Evolutionary conservation across 1,140 invertebrate genomes (phyloP).

Genomic region (Drepana arcuata): DNA sequence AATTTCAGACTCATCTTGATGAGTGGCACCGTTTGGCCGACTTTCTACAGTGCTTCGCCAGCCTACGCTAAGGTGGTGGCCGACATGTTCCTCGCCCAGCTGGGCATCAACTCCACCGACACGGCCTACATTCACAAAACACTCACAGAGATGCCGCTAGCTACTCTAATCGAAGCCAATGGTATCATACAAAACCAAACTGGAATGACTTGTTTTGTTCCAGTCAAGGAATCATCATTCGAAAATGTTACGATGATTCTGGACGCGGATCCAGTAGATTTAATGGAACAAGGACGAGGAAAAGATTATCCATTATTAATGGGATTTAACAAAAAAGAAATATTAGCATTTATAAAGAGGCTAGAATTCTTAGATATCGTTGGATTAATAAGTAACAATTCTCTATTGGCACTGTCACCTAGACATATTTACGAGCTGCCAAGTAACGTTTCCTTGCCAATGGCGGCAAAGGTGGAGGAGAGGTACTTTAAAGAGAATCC

Average conservation of each 20-base stretch:
- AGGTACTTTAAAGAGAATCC: constrained; percentile 27
- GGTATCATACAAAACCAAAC: constrained; percentile 23
- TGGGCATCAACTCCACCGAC: constrained; percentile 1
- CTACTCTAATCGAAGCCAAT: constrained; percentile 36
- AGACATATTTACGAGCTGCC: constrained; percentile 23
- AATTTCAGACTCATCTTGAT: background rate
- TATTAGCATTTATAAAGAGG: constrained; percentile 27
- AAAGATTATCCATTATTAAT: constrained; percentile 36
- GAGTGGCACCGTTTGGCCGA: background rate
- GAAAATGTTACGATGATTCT: constrained; percentile 31
- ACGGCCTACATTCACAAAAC: constrained; percentile 26
- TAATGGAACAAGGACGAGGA: constrained; percentile 27
- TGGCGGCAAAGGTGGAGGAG: constrained; percentile 17
- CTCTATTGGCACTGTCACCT: constrained; percentile 19
- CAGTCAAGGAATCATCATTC: constrained; percentile 33
- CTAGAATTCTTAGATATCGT: constrained; percentile 34
- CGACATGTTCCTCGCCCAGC: background rate
- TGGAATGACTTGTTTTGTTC: constrained; percentile 31
- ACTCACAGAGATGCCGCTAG: constrained; percentile 28
- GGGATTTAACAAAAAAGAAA: constrained; percentile 35
- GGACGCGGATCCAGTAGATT: constrained; percentile 32
- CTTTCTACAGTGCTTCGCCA: background rate
- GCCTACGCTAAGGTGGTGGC: background rate
- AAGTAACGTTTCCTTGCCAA: constrained; percentile 7
- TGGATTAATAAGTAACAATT: constrained; percentile 19